Evolutionary conservation across 2,113 vertebrate species (phyloP), one percentile per base, ranked within the genome.

Genomic region (Stomatorhinus ivindoensis): DNA sequence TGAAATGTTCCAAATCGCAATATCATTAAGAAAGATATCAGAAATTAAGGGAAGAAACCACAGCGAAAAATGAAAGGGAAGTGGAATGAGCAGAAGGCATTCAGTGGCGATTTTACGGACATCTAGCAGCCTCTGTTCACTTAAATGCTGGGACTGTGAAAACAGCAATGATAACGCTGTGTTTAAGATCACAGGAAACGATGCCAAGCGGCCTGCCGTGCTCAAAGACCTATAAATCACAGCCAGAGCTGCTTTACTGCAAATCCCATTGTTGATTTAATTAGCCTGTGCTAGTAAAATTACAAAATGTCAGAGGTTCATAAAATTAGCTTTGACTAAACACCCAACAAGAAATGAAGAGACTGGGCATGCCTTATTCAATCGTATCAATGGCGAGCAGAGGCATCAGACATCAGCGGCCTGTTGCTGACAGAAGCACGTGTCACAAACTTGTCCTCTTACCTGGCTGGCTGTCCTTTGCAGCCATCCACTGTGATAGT

Each of bases 381-480:
- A 2, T 27, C 39, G 42, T 46, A 17, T 83, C 88, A 19, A 3
- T 58, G 55, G 55, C 47, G 39, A 82, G 21, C 27, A 50, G n/a
- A 76, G 69, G 11, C 31, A 39, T 39, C 69, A 89, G 48, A 89
- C 31, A 76, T 39, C 69, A 84, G 48, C 55, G 39, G 9, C n/a
- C n/a, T 27, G 61, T 31, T 65, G 3, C 61, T 65, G n/a, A 27
- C n/a, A 65, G 3, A 65, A 27, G 61, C 9, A 11, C 10, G n/a
- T 65, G 61, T 11, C 55, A 58, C 84, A 61, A 7, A 44, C 1
- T 24, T 5, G 11, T 13, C 24, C 19, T 39, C 35, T 84, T 24
- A 92, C 91, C 91, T 76, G 87, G 73, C 48, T 19, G 61, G 17
- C 11, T 48, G 50, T 58, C 89, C 80, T 73, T 17, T 19, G 44